A percentile compares a stretch with the other conserved stretches of the same genome.
Conservation (phyloP, 2,797 vertebrate species). For the Corythornis leucogaster region DNA sequence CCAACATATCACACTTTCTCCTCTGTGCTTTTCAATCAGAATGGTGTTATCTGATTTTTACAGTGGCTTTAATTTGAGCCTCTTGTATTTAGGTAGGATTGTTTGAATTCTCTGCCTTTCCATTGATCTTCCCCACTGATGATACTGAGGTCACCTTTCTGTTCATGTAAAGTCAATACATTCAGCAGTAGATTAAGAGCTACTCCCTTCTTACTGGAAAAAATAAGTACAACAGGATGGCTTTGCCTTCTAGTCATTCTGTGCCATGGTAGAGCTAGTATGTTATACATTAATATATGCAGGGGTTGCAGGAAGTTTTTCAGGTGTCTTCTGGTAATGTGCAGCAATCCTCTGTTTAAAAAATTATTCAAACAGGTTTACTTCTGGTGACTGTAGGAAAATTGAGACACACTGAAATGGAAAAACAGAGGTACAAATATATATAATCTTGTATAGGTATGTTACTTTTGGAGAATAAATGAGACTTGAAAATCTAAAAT, state of each 20-base stretch:
- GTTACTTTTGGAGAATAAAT: neutral
- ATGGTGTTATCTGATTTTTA: neutral
- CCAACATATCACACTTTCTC: neutral
- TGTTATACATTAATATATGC: fast-evolving
- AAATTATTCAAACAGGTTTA: neutral
- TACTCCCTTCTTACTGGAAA: neutral
- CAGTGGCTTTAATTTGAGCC: neutral
- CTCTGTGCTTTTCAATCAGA: neutral
- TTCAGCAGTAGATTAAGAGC: neutral
- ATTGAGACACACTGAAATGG: neutral
- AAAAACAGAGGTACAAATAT: neutral
- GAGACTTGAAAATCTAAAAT: neutral
- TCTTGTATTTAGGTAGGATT: neutral
- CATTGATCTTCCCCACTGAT: neutral
- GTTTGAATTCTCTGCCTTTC: neutral
- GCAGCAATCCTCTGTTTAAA: neutral
- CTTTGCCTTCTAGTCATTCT: neutral
- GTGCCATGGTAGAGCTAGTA: neutral
- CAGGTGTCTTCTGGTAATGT: neutral
- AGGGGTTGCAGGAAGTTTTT: neutral
- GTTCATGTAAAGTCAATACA: neutral
- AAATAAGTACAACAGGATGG: neutral
- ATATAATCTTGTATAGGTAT: neutral
- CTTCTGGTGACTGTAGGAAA: neutral
- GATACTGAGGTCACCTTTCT: neutral